phyloP scores from a whole-genome alignment of 2,113 vertebrate genomes.

The Istiophorus platypterus region DNA sequence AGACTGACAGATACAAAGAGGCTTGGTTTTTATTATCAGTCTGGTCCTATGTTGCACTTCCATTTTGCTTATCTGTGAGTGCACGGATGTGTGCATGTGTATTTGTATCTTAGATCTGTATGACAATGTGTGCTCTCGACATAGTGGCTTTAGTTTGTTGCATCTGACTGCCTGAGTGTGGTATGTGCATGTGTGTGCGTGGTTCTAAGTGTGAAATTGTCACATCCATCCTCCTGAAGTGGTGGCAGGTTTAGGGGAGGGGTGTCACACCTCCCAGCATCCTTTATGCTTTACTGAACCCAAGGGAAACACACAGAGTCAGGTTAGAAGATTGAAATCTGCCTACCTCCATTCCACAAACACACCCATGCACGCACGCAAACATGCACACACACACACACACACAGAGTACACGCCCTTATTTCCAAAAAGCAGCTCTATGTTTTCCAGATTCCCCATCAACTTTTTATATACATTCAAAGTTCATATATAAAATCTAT shows the following conservation, averaged over 20 bases:
- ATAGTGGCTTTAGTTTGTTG: slow-evolving; percentile 35
- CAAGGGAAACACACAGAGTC: slow-evolving; percentile 48
- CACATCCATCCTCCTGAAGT: slow-evolving; percentile 65
- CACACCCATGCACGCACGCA: slow-evolving; percentile 17
- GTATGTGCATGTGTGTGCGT: slow-evolving; percentile 3
- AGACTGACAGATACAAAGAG: slow-evolving; percentile 45
- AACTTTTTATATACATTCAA: slow-evolving; percentile 25
- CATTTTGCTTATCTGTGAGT: slow-evolving; percentile 49
- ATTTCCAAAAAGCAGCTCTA: slow-evolving; percentile 10
- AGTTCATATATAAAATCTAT: slow-evolving; percentile 29
- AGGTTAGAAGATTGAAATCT: slow-evolving; percentile 66
- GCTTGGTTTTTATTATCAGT: slow-evolving; percentile 43
- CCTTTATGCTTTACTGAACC: slow-evolving; percentile 71
- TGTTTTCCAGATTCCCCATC: slow-evolving; percentile 22
- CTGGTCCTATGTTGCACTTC: slow-evolving; percentile 13
- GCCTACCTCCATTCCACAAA: slow-evolving; percentile 21
- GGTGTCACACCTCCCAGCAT: slow-evolving; percentile 62
- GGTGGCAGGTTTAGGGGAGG: slow-evolving; percentile 51
- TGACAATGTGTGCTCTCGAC: slow-evolving; percentile 18
- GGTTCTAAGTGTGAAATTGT: slow-evolving; percentile 46
- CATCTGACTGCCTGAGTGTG: slow-evolving; percentile 6
- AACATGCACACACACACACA: slow-evolving; percentile 23
- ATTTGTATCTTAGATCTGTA: slow-evolving; percentile 12
- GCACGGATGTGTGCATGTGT: slow-evolving; percentile 5
- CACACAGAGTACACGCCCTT: slow-evolving; percentile 3